Evolutionary conservation across 2,888 invertebrate species (phyloP), one percentile per base, ranked within the genome.

Genomic region (Melieria omissa): DNA sequence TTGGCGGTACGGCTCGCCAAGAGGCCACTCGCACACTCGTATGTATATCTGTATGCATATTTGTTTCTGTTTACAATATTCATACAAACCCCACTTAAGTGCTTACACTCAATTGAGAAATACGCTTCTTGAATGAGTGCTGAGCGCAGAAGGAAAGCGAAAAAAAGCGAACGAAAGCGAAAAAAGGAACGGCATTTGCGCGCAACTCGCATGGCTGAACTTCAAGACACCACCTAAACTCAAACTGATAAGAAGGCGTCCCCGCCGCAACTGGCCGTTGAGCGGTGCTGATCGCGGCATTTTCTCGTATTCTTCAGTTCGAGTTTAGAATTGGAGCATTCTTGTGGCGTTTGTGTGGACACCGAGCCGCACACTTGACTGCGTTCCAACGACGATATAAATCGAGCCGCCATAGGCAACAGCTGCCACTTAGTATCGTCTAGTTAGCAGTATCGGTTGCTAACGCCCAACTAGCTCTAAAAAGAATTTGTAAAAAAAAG

Each of bases 301-400:
- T 1, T 16, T 5, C 41, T 14, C 42, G 16, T 10, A 14, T 41
- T 60, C 12, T 67, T 74, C 52, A 70, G 72, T 72, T 63, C 47
- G 61, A 62, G 41, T 68, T 73, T 62, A 71, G 72, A 68, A 74
- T 68, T 71, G 60, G 52, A 71, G 68, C 71, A 47, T 47, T 68
- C 63, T 61, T 62, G 65, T 68, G 45, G 47, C 29, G 47, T 66
- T 46, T 58, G 10, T 8, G 29, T 29, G 29, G 29, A 29, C 29
- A 16, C 16, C 16, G 16, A 16, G 16, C 16, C 16, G 16, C 16
- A 16, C 16, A 16, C 16, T 16, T 16, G 16, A 16, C 16, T 16
- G 16, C 16, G 16, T 2, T 16, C 16, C 16, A 29, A 29, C 29
- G 29, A 29, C 29, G 29, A 29, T 29, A 29, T 29, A 29, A 29